Evolutionary conservation across 2,797 vertebrate genomes (phyloP).

Genomic region (Hemibagrus guttatus): DNA sequence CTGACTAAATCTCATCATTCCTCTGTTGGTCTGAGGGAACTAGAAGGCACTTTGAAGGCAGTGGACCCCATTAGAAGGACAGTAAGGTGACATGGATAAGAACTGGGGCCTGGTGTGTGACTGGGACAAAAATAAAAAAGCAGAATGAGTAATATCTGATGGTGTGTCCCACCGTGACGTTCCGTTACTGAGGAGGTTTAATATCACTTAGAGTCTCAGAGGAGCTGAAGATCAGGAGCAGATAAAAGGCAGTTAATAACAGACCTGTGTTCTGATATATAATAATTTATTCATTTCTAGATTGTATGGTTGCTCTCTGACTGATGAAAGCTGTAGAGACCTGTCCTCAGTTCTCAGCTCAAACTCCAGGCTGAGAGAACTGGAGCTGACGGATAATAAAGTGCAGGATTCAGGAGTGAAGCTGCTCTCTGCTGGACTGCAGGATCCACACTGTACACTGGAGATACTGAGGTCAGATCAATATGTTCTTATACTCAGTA

Average conservation of each 20-base stretch:
- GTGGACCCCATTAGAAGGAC: background rate
- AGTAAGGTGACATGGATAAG: background rate
- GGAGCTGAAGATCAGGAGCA: background rate
- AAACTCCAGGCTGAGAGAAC: conserved; percentile 3
- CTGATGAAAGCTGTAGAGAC: background rate
- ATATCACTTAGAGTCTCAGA: background rate
- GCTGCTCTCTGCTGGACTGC: conserved; percentile 1
- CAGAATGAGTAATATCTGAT: background rate
- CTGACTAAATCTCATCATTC: background rate
- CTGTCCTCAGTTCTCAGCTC: conserved; percentile 13
- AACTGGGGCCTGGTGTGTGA: background rate
- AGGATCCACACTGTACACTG: background rate
- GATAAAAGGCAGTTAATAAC: background rate
- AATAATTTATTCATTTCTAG: background rate
- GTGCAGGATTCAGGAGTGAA: background rate
- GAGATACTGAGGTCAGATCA: conserved; percentile 4
- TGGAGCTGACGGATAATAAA: conserved; percentile 7
- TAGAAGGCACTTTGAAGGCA: background rate
- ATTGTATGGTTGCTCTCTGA: conserved; percentile 2
- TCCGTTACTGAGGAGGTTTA: background rate
- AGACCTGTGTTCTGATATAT: background rate
- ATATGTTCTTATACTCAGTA: background rate
- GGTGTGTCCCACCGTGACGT: background rate
- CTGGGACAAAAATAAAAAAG: background rate
- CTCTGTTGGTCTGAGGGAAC: background rate